A percentile compares a stretch with the other conserved stretches of the same genome.
Conservation (phyloP, 2,797 vertebrate genomes). For the Rhadinocentrus ornatus region DNA sequence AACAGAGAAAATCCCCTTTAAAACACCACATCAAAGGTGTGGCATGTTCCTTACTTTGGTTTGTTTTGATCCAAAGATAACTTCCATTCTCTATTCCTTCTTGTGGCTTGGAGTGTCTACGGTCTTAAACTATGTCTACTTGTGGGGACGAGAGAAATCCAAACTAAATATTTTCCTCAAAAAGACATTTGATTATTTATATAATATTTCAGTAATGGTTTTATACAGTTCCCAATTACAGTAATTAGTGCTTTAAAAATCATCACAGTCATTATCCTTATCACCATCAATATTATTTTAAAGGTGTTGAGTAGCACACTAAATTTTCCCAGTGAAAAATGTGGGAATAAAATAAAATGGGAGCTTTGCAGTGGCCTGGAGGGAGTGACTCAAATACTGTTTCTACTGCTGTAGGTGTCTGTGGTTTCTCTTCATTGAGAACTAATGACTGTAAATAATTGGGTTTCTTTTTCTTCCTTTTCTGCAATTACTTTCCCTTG, state of each 20-base stretch:
- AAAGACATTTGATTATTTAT: conserved; percentile 55
- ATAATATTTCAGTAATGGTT: conserved; percentile 61
- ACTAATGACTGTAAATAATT: conserved; percentile 67
- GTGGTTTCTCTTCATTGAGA: conserved; percentile 52
- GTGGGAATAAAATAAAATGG: conserved; percentile 45
- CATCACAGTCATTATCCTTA: conserved; percentile 35
- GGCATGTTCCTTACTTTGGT: conserved; percentile 57
- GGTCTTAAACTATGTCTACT: conserved; percentile 20
- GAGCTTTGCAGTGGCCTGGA: conserved; percentile 26
- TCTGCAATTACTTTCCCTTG: conserved; percentile 58
- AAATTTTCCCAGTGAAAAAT: conserved; percentile 22
- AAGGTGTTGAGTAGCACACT: conserved; percentile 21
- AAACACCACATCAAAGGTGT: conserved; percentile 64
- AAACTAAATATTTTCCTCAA: conserved; percentile 48
- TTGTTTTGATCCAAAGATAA: conserved; percentile 72
- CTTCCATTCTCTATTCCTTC: conserved; percentile 33
- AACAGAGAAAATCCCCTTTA: conserved; percentile 71
- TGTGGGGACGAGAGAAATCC: conserved; percentile 8
- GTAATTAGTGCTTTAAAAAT: conserved; percentile 55
- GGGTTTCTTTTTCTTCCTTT: conserved; percentile 52
- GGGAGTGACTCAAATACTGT: conserved; percentile 42
- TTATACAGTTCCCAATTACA: conserved; percentile 52
- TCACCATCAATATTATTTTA: conserved; percentile 2
- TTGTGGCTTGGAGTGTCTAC: conserved; percentile 43
- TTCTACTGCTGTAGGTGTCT: conserved; percentile 26